These are phyloP conservation scores for Unio pictorum DNA, from an alignment of 2,888 invertebrate species.

Conservation along the genomic window DNA sequence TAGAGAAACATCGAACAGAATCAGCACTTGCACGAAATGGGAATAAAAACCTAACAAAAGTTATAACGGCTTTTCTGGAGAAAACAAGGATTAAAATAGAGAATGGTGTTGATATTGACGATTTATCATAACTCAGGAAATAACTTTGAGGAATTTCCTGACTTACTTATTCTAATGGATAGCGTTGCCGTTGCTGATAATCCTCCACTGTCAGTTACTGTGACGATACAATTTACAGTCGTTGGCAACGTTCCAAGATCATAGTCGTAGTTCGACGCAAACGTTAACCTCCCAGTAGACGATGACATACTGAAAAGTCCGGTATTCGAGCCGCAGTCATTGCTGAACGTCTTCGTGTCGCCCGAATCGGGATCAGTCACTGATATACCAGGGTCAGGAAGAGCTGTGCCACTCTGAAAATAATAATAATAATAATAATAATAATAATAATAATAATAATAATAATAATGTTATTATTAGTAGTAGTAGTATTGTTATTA, in stretches of 20 bases:
- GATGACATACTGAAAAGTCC: constrained; percentile 18
- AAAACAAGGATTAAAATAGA: too few species aligned
- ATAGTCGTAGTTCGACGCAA: constrained; percentile 27
- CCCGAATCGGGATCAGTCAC: constrained; percentile 33
- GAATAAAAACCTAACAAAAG: too few species aligned
- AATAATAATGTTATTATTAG: too few species aligned
- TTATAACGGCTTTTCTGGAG: too few species aligned
- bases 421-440: not conserved
- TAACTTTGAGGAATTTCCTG: too few species aligned
- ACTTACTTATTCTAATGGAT: constrained; percentile 22
- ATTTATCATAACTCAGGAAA: too few species aligned
- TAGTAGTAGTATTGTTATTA: too few species aligned
- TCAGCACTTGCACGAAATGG: too few species aligned
- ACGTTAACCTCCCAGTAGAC: constrained; percentile 18
- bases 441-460: too few species aligned
- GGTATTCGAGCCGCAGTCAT: constrained; percentile 17
- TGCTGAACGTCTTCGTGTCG: constrained; percentile 18
- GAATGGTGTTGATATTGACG: too few species aligned
- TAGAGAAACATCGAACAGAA: too few species aligned
- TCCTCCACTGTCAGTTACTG: constrained; percentile 21
- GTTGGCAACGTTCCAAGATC: constrained; percentile 17
- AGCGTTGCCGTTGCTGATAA: constrained; percentile 23
- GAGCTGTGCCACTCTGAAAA: constrained; percentile 21
- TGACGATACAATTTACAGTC: constrained; percentile 18
- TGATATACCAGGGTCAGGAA: constrained; percentile 28